A percentile compares a stretch with the other conserved stretches of the same genome.
phyloP scores from a whole-genome alignment of 2,888 invertebrate genomes.

The Melipona bicolor region DNA sequence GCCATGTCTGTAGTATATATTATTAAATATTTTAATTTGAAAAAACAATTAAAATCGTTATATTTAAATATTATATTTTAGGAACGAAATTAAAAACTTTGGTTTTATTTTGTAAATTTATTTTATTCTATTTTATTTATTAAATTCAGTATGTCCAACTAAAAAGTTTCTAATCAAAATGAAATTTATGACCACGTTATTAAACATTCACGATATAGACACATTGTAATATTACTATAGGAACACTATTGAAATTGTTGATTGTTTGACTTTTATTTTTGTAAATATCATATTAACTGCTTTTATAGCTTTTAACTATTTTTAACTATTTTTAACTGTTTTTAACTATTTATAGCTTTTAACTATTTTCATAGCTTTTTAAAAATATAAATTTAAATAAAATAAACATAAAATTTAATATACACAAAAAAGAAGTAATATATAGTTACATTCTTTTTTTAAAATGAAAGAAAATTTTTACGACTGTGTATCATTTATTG shows the following conservation, averaged over 20 bases:
- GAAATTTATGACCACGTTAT: slow-evolving; percentile 40
- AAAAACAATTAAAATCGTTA: neutral
- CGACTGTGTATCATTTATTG: too few species aligned
- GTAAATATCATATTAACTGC: too few species aligned
- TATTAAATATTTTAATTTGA: neutral
- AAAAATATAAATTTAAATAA: neutral
- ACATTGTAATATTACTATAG: slow-evolving; percentile 30
- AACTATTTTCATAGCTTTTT: neutral
- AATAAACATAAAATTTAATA: neutral
- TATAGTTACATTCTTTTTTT: neutral
- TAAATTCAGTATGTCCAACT: slow-evolving; percentile 14
- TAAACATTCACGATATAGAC: neutral
- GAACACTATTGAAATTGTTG: slow-evolving; percentile 39
- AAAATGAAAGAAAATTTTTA: neutral
- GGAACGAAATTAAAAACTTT: slow-evolving; percentile 1
- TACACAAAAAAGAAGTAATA: neutral
- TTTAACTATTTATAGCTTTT: neutral
- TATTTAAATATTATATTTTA: neutral
- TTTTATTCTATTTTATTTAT: slow-evolving; percentile 30
- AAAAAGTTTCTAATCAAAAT: slow-evolving; percentile 47
- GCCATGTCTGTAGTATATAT: neutral
- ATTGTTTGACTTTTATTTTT: neutral
- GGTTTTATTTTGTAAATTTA: slow-evolving; percentile 13
- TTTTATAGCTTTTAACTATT: neutral
- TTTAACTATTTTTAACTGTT: neutral